phyloP scores from a whole-genome alignment of 2,888 invertebrate species.

The Spicauda simplicius region DNA sequence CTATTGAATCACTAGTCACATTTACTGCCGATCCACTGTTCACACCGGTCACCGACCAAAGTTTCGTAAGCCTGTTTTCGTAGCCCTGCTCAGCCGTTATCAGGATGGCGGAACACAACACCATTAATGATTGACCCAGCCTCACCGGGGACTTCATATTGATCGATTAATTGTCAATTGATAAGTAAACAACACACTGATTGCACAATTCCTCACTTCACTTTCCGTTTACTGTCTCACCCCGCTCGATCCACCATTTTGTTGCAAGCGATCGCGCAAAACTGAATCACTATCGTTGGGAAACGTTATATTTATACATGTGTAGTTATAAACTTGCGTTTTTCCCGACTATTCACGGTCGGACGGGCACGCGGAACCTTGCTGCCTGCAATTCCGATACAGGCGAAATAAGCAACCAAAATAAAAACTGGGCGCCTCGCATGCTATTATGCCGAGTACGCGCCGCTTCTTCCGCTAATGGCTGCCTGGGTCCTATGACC shows the following conservation, averaged over 20 bases:
- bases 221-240: slow-evolving; percentile 61
- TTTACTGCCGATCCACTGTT: slow-evolving; percentile 67
- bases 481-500: slow-evolving; percentile 44
- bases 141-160: slow-evolving; percentile 59
- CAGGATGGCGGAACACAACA: slow-evolving; percentile 61
- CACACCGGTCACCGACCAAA: slow-evolving; percentile 64
- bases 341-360: slow-evolving; percentile 76
- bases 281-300: slow-evolving; percentile 76
- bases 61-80: slow-evolving; percentile 66
- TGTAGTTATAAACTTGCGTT: slow-evolving; percentile 77
- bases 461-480: slow-evolving; percentile 73
- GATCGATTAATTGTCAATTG: slow-evolving; percentile 47
- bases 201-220: slow-evolving; percentile 65
- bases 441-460: slow-evolving; percentile 57
- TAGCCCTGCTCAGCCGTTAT: slow-evolving; percentile 59
- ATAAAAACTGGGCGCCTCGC: slow-evolving; percentile 58
- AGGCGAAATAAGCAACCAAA: slow-evolving; percentile 64
- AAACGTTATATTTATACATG: slow-evolving; percentile 81
- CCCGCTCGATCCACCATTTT: slow-evolving; percentile 74
- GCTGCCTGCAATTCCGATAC: slow-evolving; percentile 66
- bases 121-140: slow-evolving; percentile 60
- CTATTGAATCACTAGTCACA: slow-evolving; percentile 69
- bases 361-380: slow-evolving; percentile 63
- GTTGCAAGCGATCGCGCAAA: slow-evolving; percentile 79
- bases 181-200: slow-evolving; percentile 49